These are phyloP conservation scores for Helicoverpa assulta DNA, from an alignment of 2,888 invertebrate genomes.

Conservation along the genomic window DNA sequence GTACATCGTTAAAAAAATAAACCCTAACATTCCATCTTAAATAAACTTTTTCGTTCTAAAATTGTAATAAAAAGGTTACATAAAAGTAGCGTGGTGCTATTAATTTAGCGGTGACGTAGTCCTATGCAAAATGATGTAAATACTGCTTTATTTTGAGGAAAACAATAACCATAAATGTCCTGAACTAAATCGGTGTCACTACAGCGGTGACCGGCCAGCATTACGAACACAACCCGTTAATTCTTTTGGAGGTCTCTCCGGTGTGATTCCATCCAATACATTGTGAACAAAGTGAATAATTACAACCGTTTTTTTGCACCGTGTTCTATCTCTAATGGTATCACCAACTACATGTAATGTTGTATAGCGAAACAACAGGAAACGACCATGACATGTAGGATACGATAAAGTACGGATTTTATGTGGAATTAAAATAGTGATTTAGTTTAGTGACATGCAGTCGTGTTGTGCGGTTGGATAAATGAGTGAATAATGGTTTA, in stretches of 20 bases:
- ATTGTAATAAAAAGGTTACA: not conserved
- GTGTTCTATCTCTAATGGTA: conserved; percentile 69
- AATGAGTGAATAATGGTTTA: conserved; percentile 71
- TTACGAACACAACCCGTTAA: conserved; percentile 49
- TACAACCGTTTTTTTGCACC: conserved; percentile 58
- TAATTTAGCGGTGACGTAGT: conserved; percentile 13
- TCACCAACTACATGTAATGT: conserved; percentile 61
- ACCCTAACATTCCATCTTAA: not conserved
- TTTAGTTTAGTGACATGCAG: conserved; percentile 69
- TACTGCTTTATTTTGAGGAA: conserved; percentile 23
- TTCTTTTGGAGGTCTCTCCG: conserved; percentile 46
- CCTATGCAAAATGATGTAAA: conserved; percentile 8
- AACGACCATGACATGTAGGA: conserved; percentile 80
- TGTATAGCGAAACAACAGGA: conserved; percentile 77
- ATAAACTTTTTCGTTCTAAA: not conserved
- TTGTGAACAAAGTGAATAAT: conserved; percentile 31
- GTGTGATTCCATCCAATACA: conserved; percentile 45
- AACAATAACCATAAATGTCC: conserved; percentile 15
- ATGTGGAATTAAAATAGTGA: conserved; percentile 74
- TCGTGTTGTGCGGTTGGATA: conserved; percentile 67
- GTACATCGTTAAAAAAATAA: not conserved
- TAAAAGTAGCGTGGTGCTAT: conserved; percentile 12
- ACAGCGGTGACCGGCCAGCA: conserved; percentile 27
- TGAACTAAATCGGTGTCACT: conserved; percentile 6
- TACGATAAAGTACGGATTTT: conserved; percentile 84